Percentiles rank a stretch among this genome's conserved stretches.
phyloP scores from a whole-genome alignment of 2,888 invertebrate species.

The Stegophylla sp. region DNA sequence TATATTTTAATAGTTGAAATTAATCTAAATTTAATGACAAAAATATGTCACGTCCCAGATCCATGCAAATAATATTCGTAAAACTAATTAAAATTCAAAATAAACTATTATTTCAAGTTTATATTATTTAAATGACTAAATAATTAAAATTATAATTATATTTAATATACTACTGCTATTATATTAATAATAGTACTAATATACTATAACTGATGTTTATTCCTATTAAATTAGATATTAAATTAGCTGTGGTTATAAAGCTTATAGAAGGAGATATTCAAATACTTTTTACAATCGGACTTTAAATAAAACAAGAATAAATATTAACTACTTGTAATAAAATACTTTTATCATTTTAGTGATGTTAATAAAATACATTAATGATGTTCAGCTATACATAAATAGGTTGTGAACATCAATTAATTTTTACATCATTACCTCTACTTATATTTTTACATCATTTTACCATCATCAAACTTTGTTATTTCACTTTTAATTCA shows the following conservation, averaged over 20 bases:
- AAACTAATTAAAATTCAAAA: not conserved
- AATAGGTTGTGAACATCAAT: not conserved
- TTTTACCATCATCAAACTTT: no score
- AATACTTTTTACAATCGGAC: constrained; percentile 9
- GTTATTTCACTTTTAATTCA: not conserved
- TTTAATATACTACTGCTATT: not conserved
- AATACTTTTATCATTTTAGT: constrained; percentile 29
- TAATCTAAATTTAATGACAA: constrained; percentile 13
- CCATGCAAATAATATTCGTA: not conserved
- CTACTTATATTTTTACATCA: no score
- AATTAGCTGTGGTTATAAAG: not conserved
- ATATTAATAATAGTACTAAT: no score
- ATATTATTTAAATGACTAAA: not conserved
- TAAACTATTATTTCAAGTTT: no score
- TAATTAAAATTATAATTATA: not conserved
- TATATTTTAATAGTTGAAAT: constrained; percentile 20
- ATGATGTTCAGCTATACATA: not conserved
- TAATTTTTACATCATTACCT: constrained; percentile 8
- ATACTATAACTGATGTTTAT: no score
- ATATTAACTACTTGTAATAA: constrained; percentile 11
- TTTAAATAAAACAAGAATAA: constrained; percentile 12
- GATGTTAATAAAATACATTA: constrained; percentile 2
- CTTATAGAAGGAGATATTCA: not conserved
- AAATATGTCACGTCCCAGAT: not conserved
- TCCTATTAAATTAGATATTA: not conserved